A percentile compares a stretch with the other conserved stretches of the same genome.
Evolutionary conservation across 2,888 invertebrate genomes (phyloP).

Genomic region (Gymnocheta viridis): DNA sequence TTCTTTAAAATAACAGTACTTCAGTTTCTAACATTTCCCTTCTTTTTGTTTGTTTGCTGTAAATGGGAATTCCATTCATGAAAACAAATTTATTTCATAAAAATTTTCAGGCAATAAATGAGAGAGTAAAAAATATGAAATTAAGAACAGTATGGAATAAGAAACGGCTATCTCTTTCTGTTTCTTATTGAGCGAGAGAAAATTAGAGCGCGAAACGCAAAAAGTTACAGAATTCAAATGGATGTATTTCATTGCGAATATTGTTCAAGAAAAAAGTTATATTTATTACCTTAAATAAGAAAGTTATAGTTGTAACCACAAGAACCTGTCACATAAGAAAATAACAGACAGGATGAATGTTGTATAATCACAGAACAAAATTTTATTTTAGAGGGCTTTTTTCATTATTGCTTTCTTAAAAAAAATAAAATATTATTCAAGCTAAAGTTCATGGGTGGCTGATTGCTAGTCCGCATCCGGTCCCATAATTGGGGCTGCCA

Average conservation of each 20-base stretch:
- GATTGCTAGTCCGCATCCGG: too few species aligned
- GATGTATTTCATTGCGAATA: neutral
- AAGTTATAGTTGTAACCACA: constrained; percentile 34
- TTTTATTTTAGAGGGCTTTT: too few species aligned
- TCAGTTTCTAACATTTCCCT: neutral
- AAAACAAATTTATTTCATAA: neutral
- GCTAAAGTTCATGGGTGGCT: neutral
- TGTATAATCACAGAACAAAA: neutral
- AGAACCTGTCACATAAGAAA: neutral
- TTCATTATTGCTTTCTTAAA: too few species aligned
- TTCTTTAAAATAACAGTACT: neutral
- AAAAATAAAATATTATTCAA: too few species aligned
- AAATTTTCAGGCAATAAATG: neutral
- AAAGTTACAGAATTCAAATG: too few species aligned
- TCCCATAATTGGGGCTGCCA: too few species aligned
- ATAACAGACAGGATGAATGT: neutral
- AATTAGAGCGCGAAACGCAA: too few species aligned
- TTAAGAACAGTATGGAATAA: neutral
- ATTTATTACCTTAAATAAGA: constrained; percentile 40
- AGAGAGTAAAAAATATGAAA: neutral
- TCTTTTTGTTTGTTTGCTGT: neutral
- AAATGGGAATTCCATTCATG: constrained; percentile 8
- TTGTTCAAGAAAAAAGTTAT: constrained; percentile 21
- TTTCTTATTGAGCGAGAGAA: neutral
- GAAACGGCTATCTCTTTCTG: neutral